Base-by-base conservation (phyloP, 2,888 invertebrate genomes). In the Melanostoma scalare region DNA sequence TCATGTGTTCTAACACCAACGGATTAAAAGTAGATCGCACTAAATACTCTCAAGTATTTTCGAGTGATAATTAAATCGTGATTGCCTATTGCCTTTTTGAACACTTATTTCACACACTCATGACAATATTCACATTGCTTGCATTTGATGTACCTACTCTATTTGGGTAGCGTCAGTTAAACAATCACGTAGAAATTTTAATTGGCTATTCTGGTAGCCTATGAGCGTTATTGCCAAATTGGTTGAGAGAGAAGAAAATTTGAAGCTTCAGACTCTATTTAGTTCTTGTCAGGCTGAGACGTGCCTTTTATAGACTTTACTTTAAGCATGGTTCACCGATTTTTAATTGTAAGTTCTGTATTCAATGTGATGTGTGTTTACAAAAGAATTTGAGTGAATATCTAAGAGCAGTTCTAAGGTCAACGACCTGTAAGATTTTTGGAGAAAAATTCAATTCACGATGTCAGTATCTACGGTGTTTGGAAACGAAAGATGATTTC, bases 81-180 rank as follows among this genome's bases (percentile, higher is more conserved):
- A 58, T 48, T 65, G 33, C 36, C n/a, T 33, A 31, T 36, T 31
- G 6, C 4, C n/a, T 67, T 40, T 48, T 50, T 3, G 30, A 50
- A 50, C 8, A 6, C 6, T 48, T 33, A 20, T 68, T 78, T 74
- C 86, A 80, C 85, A 88, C 85, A 20, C 69, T 0, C 50, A 38
- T 31, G 36, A 36, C 20, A 38, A n/a, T 50, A 9, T 6, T 63
- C n/a, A 6, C 48, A 42, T 65, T 69, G 75, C 85, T n/a, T 31
- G 68, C 8, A 48, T 46, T 3, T 53, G 61, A 73, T 86, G 79
- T 38, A 56, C 38, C 30, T 33, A 44, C 40, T 56, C 38, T 67
- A 58, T 31, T 85, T 65, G 61, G 72, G 4, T 38, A 65, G 6
- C 55, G 20, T 36, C 31, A 8, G 10, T 20, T 10, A 20, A 55